Evolutionary conservation across 2,797 vertebrate genomes (phyloP).

Genomic region (Gymnoscopelus microlampas): DNA sequence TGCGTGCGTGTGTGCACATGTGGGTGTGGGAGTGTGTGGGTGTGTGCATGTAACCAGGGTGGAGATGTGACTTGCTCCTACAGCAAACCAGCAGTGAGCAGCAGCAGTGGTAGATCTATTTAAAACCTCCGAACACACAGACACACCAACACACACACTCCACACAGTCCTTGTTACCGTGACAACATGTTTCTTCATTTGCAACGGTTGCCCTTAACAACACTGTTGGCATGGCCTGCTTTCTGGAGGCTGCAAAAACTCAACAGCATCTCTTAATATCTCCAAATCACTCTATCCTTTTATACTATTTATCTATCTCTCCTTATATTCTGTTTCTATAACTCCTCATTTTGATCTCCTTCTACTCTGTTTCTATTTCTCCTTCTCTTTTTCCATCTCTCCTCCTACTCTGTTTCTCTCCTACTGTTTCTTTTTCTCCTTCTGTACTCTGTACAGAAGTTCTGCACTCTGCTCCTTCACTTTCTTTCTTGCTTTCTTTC

Average conservation of each 20-base stretch:
- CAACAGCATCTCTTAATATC: conserved; percentile 34
- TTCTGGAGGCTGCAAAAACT: conserved; percentile 44
- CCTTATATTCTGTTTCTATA: neutral
- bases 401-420: too few relatives aligned
- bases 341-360: too few relatives aligned
- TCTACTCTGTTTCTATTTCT: neutral
- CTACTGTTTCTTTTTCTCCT: too few relatives aligned
- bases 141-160: conserved; percentile 28
- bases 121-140: conserved; percentile 44
- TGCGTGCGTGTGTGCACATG: neutral
- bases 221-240: conserved; percentile 64
- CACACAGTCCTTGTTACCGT: conserved; percentile 61
- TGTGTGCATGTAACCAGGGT: neutral
- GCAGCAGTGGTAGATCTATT: conserved; percentile 59
- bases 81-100: conserved; percentile 46
- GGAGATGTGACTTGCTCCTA: neutral
- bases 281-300: neutral
- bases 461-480: neutral
- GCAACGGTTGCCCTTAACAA: conserved; percentile 74
- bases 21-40: neutral
- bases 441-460: too few relatives aligned
- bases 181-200: conserved; percentile 75
- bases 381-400: too few relatives aligned
- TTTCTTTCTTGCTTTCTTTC: conserved; percentile 4
- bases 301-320: neutral